These are phyloP conservation scores for Elaphurus davidianus DNA, from an alignment of 2,113 vertebrate species.

Conservation along the genomic window DNA sequence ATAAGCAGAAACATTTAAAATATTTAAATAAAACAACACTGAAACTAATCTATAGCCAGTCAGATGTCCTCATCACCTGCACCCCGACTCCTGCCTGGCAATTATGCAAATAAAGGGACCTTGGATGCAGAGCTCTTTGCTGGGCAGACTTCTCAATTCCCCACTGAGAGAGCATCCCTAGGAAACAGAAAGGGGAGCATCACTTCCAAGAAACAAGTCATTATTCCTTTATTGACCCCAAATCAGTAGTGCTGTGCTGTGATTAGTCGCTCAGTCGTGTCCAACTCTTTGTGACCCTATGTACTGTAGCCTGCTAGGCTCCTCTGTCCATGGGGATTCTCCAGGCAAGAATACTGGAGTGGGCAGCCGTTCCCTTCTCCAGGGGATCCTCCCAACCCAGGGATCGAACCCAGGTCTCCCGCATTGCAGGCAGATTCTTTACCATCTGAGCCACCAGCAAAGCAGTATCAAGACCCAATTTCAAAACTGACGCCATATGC, in stretches of 20 bases:
- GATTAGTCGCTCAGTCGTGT: neutral
- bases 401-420: neutral
- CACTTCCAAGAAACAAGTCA: neutral
- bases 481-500: neutral
- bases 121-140: neutral
- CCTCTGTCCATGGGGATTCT: neutral
- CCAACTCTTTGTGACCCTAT: neutral
- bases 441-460: neutral
- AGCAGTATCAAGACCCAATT: neutral
- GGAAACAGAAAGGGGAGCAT: neutral
- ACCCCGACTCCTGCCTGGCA: neutral
- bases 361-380: neutral
- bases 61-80: neutral
- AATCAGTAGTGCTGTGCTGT: neutral
- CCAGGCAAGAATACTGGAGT: neutral
- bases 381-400: neutral
- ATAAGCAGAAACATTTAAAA: slow-evolving; percentile 7
- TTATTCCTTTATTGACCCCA: neutral
- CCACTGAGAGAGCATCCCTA: neutral
- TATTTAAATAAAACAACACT: neutral
- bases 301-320: neutral
- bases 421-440: neutral
- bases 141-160: neutral
- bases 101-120: neutral
- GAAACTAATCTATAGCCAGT: neutral